Evolutionary conservation across 92 coral and sea anemone species (phyloP).

Genomic region (Desmophyllum pertusum): DNA sequence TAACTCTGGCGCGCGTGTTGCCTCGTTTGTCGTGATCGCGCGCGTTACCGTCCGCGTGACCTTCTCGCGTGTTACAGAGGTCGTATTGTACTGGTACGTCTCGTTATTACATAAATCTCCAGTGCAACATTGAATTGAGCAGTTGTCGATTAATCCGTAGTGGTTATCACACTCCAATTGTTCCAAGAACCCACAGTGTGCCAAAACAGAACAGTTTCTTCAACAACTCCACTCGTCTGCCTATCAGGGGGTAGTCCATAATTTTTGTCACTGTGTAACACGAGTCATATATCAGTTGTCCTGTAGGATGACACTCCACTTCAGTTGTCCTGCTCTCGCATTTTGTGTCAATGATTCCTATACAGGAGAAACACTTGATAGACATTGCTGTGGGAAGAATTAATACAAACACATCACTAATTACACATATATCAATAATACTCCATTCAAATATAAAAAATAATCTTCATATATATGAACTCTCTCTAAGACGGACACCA

Average conservation of each 20-base stretch:
- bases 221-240: conserved; percentile 13
- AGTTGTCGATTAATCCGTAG: conserved; percentile 11
- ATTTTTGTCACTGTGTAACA: conserved; percentile 36
- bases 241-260: conserved; percentile 19
- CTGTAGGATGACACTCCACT: conserved; percentile 23
- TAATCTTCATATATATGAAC: no score
- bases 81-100: neutral
- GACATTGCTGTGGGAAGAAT: conserved; percentile 13
- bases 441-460: no score
- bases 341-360: neutral
- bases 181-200: conserved; percentile 6
- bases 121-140: conserved; percentile 63
- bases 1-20: neutral
- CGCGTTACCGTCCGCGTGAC: neutral
- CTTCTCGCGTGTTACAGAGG: neutral
- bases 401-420: no score
- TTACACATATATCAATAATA: no score
- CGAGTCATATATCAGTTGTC: neutral
- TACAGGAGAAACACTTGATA: conserved; percentile 34
- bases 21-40: neutral
- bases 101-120: conserved; percentile 66
- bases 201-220: conserved; percentile 32
- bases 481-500: no score
- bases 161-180: conserved; percentile 11
- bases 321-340: conserved; percentile 26